phyloP scores from a whole-genome alignment of 2,113 vertebrate genomes.

The Fregata magnificens region DNA sequence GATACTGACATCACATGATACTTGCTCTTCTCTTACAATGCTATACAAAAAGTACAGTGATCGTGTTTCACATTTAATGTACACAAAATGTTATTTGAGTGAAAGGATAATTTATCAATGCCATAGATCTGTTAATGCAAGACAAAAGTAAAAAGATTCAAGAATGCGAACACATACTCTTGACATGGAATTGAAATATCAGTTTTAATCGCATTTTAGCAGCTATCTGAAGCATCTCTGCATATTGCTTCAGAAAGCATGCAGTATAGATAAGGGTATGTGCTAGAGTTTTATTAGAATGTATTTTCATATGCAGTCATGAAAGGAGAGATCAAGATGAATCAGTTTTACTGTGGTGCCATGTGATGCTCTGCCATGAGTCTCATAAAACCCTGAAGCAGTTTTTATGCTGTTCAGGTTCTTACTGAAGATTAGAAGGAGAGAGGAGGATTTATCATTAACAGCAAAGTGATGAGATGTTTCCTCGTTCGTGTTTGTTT shows the following conservation, averaged over 20 bases:
- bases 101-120: neutral
- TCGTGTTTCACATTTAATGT: neutral
- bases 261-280: neutral
- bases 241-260: neutral
- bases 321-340: neutral
- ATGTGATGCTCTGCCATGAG: neutral
- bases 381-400: neutral
- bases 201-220: conserved; percentile 18
- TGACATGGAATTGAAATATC: neutral
- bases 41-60: neutral
- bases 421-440: neutral
- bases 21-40: neutral
- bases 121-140: neutral
- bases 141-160: neutral
- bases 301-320: neutral
- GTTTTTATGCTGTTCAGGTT: neutral
- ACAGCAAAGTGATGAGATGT: neutral
- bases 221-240: neutral
- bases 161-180: neutral
- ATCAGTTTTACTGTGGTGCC: neutral
- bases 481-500: neutral
- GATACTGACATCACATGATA: neutral
- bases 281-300: neutral
- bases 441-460: neutral
- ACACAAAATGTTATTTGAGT: neutral